Base-by-base conservation (phyloP, 2,797 vertebrate species). In the Cuniculus paca region DNA sequence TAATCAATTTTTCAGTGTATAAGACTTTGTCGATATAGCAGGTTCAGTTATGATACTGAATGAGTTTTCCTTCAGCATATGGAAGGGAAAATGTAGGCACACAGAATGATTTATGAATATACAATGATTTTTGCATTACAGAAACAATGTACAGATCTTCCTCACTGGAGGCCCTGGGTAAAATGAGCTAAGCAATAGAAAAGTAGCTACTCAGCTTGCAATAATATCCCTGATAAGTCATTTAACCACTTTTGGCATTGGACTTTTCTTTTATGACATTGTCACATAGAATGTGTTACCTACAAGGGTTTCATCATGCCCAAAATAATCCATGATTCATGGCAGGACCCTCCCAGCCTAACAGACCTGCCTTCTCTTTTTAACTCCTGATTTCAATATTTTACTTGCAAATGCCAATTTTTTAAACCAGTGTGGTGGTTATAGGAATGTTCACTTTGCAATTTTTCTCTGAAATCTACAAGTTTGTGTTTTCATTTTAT, bases 271-370 rank as follows among this genome's bases (percentile, higher is more conserved):
- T 85, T 19, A 22, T 24, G 34, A 56, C 24, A 45, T 36, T 63
- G n/a, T 84, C 26, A 34, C 6, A 8, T 52, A 22, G 42, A 39
- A 14, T 31, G 0, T 10, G 5, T 81, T 39, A 81, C 52, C 28
- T 28, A 20, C 14, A 17, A 93, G 45, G 31, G 10, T 87, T 90
- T 91, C 48, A 84, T 75, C 26, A 31, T 12, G 8, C 39, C 54
- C 91, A 22, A 26, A 45, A 75, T 13, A 68, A 68, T 42, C 39
- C 14, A n/a, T 14, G 17, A 56, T 60, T 72, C 36, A 52, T 31
- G 10, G 9, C 2, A 61, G 3, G 17, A n/a, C 10, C 4, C 54
- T 63, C 9, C 1, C n/a, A 17, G 6, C 28, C 4, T 54, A 13
- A 90, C 92, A 94, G 1, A 85, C 9, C 61, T n/a, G 0, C 17